Percentiles rank a stretch among this genome's conserved stretches.
These are phyloP conservation scores for Acropora tenuis DNA, from an alignment of 64 coral and sea anemone species.

Conservation along the genomic window DNA sequence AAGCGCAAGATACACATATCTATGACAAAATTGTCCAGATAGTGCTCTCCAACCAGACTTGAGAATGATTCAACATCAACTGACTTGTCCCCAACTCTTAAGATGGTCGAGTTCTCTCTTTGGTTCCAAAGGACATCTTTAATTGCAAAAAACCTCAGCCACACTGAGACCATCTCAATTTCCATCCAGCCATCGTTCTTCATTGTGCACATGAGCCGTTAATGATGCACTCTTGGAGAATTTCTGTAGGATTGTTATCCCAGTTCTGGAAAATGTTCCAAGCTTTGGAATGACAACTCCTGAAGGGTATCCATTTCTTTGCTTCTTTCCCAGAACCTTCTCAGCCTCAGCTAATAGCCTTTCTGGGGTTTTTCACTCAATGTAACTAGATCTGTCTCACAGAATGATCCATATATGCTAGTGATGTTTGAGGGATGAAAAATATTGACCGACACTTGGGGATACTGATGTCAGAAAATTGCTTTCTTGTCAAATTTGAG, in stretches of 20 bases:
- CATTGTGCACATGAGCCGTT: not conserved
- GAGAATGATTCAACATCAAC: constrained; percentile 64
- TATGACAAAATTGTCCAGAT: constrained; percentile 60
- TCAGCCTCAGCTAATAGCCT: constrained; percentile 10
- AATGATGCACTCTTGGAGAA: constrained; percentile 38
- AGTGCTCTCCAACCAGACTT: constrained; percentile 46
- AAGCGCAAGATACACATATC: constrained; percentile 31
- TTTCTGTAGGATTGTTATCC: constrained; percentile 4
- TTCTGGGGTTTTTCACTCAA: not conserved
- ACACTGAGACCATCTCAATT: constrained; percentile 7
- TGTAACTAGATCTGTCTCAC: not conserved
- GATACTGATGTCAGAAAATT: not conserved
- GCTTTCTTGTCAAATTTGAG: not conserved
- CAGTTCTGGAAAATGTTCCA: constrained; percentile 34
- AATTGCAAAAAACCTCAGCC: not conserved
- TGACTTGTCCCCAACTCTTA: constrained; percentile 43
- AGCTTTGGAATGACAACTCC: constrained; percentile 2
- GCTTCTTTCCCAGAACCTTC: not conserved
- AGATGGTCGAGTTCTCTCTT: not conserved
- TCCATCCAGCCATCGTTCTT: constrained; percentile 23
- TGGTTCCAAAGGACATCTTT: constrained; percentile 35
- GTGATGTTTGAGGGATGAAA: not conserved
- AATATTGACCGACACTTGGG: not conserved
- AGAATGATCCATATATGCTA: constrained; percentile 10
- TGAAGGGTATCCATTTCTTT: not conserved